These are phyloP conservation scores for Tiaroga cobitis DNA, from an alignment of 2,797 vertebrate species.

Conservation along the genomic window DNA sequence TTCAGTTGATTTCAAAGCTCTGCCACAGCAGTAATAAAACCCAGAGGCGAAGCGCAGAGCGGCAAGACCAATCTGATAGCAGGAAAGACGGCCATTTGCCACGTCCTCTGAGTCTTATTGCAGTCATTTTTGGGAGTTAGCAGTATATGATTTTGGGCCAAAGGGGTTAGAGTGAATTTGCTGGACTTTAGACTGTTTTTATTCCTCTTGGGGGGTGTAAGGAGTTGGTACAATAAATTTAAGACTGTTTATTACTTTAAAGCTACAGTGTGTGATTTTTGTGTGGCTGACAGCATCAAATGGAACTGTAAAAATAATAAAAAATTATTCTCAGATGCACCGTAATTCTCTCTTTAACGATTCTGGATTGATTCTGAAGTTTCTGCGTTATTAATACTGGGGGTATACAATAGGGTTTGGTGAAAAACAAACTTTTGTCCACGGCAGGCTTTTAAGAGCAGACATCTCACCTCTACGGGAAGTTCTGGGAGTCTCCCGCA, in stretches of 20 bases:
- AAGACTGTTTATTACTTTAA: conserved; percentile 27
- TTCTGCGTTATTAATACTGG: background rate
- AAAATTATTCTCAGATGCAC: too few species aligned
- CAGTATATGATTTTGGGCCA: conserved; percentile 47
- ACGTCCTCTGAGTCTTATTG: conserved; percentile 79
- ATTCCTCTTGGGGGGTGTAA: conserved; percentile 9
- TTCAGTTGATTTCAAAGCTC: conserved; percentile 82
- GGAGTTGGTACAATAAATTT: conserved; percentile 24
- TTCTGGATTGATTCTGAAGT: background rate
- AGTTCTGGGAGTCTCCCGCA: too few species aligned
- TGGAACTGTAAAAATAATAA: background rate
- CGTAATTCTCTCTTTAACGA: background rate
- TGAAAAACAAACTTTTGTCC: background rate
- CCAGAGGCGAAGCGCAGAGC: conserved; percentile 49
- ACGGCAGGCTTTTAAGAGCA: background rate
- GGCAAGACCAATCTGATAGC: conserved; percentile 77
- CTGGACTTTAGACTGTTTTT: conserved; percentile 19
- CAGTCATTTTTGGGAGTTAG: conserved; percentile 69
- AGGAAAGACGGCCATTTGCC: conserved; percentile 78
- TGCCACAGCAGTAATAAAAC: conserved; percentile 75
- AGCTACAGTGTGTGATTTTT: background rate
- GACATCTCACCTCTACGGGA: background rate
- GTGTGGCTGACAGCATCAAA: background rate
- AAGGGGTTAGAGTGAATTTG: conserved; percentile 70
- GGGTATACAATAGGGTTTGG: background rate